Conservation (phyloP, 2,797 vertebrate genomes). For the Spea hammondii region DNA sequence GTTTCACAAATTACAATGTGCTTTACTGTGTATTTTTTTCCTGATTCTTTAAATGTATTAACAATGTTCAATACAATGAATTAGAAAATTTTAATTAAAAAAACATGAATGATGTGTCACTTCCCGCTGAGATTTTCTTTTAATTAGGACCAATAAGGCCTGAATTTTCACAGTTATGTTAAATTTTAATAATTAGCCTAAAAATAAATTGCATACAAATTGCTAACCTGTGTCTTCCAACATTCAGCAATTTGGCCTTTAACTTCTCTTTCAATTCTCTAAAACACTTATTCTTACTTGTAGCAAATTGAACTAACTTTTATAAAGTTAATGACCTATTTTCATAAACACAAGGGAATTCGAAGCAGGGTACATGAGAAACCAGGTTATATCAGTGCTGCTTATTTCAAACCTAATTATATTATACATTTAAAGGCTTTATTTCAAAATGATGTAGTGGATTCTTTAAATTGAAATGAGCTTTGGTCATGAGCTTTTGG, state of each 20-base stretch:
- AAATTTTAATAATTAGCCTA: slow-evolving; percentile 36
- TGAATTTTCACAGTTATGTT: background rate
- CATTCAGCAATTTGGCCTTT: background rate
- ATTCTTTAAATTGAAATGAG: background rate
- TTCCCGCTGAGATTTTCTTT: slow-evolving; percentile 1
- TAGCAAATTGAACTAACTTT: background rate
- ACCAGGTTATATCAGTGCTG: background rate
- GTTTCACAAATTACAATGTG: too few species aligned
- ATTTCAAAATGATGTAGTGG: background rate
- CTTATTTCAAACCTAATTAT: slow-evolving; percentile 1
- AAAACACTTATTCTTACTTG: background rate
- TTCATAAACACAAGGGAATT: background rate
- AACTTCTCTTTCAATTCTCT: background rate
- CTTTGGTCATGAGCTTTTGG: too few species aligned
- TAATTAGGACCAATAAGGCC: slow-evolving; percentile 32
- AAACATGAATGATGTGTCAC: background rate
- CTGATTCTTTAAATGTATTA: too few species aligned
- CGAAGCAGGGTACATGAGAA: background rate
- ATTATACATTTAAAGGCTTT: background rate
- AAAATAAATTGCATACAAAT: background rate
- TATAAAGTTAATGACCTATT: background rate
- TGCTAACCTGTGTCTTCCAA: background rate
- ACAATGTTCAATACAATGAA: too few species aligned
- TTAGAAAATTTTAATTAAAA: background rate
- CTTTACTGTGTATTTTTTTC: too few species aligned